These are phyloP conservation scores for Cuculus canorus DNA, from an alignment of 2,797 vertebrate genomes.

Conservation along the genomic window DNA sequence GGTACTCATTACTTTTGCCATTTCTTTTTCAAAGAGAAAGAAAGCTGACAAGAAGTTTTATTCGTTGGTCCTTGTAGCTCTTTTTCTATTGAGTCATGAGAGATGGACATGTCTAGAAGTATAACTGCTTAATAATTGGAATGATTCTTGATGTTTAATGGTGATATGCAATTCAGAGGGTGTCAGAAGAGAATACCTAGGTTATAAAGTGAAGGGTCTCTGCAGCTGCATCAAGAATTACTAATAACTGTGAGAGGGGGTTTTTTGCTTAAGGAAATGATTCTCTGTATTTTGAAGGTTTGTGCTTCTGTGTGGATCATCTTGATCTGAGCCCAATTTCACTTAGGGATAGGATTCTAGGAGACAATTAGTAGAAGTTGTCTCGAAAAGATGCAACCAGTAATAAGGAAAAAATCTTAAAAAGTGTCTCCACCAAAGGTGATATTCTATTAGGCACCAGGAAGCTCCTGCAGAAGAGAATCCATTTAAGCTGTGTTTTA, in stretches of 20 bases:
- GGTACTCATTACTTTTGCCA: constrained; percentile 49
- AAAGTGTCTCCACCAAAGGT: not conserved
- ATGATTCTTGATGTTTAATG: not conserved
- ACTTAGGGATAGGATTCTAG: not conserved
- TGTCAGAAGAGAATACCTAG: not conserved
- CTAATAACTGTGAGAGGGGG: not conserved
- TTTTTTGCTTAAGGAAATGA: not conserved
- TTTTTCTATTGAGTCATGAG: not conserved
- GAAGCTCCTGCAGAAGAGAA: not conserved
- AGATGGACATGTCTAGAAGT: not conserved
- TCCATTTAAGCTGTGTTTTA: not conserved
- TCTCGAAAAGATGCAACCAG: not conserved
- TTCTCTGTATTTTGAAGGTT: not conserved
- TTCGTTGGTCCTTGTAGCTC: not conserved
- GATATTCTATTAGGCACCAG: not conserved
- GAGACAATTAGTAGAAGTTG: not conserved
- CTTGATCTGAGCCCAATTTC: not conserved
- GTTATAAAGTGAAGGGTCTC: not conserved
- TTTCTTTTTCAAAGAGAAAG: not conserved
- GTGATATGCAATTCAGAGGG: not conserved
- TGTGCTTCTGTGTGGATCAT: not conserved
- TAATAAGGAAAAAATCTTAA: not conserved
- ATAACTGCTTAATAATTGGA: not conserved
- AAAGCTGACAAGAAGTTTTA: not conserved
- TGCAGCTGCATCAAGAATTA: not conserved